phyloP scores from a whole-genome alignment of 2,113 vertebrate genomes.

The Scomber japonicus region DNA sequence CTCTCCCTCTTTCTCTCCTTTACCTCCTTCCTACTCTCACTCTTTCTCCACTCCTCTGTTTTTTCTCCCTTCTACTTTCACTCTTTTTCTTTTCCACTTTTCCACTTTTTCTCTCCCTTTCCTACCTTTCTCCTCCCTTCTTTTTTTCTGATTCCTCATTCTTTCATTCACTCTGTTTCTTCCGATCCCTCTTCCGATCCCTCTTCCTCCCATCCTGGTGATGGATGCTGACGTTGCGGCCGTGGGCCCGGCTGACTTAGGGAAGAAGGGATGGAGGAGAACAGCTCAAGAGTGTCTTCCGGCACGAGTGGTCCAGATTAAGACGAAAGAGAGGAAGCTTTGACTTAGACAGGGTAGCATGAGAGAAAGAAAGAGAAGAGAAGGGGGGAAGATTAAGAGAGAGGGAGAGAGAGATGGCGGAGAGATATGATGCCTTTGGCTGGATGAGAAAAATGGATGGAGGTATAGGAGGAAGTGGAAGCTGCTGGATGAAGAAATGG shows the following conservation, averaged over 20 bases:
- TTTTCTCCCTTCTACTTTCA: background rate
- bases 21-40: no score
- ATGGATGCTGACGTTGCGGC: constrained; percentile 30
- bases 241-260: constrained; percentile 3
- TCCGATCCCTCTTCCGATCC: background rate
- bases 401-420: background rate
- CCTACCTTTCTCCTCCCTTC: background rate
- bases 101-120: background rate
- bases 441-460: background rate
- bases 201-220: constrained; percentile 1
- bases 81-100: no score
- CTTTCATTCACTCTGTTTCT: background rate
- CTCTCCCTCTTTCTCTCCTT: no score
- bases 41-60: background rate
- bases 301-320: constrained; percentile 24
- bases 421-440: constrained; percentile 28
- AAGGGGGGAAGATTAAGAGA: background rate
- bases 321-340: constrained; percentile 19
- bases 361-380: constrained; percentile 5
- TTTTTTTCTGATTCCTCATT: background rate
- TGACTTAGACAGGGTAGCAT: constrained; percentile 12
- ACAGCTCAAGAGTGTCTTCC: background rate
- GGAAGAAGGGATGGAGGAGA: background rate
- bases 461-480: background rate
- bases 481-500: background rate